Evolutionary conservation across 2,888 invertebrate genomes (phyloP).

Genomic region (Nemoura dubitans): DNA sequence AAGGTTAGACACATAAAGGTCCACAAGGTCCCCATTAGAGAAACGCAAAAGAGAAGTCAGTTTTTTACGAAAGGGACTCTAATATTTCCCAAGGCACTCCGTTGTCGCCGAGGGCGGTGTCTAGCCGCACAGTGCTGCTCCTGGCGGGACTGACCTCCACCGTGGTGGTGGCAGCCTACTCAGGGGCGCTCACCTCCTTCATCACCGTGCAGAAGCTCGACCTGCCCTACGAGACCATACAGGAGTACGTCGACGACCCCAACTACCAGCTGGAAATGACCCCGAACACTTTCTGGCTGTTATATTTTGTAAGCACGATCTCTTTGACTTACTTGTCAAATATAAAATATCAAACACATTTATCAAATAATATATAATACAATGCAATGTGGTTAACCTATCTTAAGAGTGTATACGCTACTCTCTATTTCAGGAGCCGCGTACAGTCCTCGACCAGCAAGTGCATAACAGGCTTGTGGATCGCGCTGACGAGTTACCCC

Average conservation of each 20-base stretch:
- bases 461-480: not conserved
- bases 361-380: no score
- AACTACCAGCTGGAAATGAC: not conserved
- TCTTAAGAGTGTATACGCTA: no score
- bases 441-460: no score
- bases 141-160: not conserved
- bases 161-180: not conserved
- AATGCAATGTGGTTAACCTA: no score
- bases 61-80: no score
- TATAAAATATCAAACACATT: no score
- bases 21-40: no score
- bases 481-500: not conserved
- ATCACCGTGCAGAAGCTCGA: not conserved
- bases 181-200: not conserved
- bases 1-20: no score
- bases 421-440: no score
- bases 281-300: not conserved
- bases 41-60: no score
- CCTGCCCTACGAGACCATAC: not conserved
- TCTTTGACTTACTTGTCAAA: no score
- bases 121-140: not conserved
- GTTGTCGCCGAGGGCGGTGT: not conserved
- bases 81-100: not conserved
- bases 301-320: not conserved
- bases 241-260: conserved; percentile 5